Evolutionary conservation across 1,140 invertebrate genomes (phyloP).

Genomic region (Bombus superbus): DNA sequence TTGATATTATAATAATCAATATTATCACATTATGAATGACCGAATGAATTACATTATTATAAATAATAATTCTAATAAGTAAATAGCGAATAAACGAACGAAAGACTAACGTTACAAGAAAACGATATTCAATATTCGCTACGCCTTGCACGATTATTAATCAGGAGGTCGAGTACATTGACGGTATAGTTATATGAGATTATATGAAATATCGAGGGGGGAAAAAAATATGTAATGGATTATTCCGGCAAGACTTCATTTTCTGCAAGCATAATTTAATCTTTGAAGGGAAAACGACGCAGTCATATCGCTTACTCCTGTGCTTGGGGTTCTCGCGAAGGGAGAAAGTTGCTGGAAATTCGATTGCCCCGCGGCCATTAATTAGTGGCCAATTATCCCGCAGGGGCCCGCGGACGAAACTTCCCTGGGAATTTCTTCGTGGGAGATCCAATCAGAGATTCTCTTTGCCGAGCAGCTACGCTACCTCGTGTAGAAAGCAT

Average conservation of each 20-base stretch:
- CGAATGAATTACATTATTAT: too few relatives aligned
- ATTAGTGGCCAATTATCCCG: conserved; percentile 65
- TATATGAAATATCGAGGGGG: too few relatives aligned
- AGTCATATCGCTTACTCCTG: conserved; percentile 27
- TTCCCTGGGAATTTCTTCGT: conserved; percentile 52
- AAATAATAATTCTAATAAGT: too few relatives aligned
- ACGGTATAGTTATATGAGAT: too few relatives aligned
- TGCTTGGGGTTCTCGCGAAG: conserved; percentile 26
- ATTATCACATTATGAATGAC: too few relatives aligned
- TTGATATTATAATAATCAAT: too few relatives aligned
- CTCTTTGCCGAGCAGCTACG: neutral
- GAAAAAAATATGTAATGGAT: neutral
- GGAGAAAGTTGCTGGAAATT: conserved; percentile 63
- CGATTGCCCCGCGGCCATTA: conserved; percentile 56
- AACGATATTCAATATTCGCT: too few relatives aligned
- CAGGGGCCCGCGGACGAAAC: conserved; percentile 21
- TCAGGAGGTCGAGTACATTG: too few relatives aligned
- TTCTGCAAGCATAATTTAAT: conserved; percentile 19
- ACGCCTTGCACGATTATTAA: too few relatives aligned
- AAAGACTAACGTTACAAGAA: too few relatives aligned
- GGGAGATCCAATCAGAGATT: conserved; percentile 48
- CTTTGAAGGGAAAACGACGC: conserved; percentile 13
- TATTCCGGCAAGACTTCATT: conserved; percentile 4
- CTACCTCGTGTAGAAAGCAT: neutral
- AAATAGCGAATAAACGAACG: too few relatives aligned